phyloP scores from a whole-genome alignment of 2,797 vertebrate genomes.

The Menidia menidia region DNA sequence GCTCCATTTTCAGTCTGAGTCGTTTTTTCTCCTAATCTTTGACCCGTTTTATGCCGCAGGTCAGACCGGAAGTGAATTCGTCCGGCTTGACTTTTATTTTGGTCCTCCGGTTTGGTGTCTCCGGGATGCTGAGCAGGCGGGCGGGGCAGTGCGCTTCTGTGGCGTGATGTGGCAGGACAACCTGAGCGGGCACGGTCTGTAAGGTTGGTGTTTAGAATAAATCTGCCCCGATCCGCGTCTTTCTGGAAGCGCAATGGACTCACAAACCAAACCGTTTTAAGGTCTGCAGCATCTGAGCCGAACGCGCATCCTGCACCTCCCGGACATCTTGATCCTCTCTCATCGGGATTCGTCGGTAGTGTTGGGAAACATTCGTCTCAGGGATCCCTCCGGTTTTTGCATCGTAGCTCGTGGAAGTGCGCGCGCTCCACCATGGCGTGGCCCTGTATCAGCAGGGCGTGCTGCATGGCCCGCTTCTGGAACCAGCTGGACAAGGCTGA shows the following conservation, averaged over 20 bases:
- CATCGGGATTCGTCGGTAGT: constrained; percentile 15
- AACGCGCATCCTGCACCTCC: constrained; percentile 26
- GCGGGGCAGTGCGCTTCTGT: constrained; percentile 75
- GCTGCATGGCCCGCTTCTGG: constrained; percentile 99
- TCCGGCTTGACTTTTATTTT: constrained; percentile 50
- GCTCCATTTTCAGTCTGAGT: fast-evolving
- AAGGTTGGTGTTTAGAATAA: neutral
- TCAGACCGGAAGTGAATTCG: constrained; percentile 27
- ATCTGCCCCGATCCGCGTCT: neutral
- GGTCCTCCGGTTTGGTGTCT: constrained; percentile 24
- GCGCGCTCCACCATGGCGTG: constrained; percentile 89
- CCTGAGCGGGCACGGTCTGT: constrained; percentile 35
- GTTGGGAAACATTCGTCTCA: constrained; percentile 3
- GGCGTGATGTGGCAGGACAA: constrained; percentile 62
- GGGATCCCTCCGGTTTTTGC: constrained; percentile 7
- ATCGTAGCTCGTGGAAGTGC: constrained; percentile 10
- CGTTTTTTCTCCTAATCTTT: neutral
- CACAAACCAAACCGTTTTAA: constrained; percentile 28
- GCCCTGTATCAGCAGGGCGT: constrained; percentile 97
- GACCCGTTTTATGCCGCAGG: neutral
- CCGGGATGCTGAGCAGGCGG: constrained; percentile 78
- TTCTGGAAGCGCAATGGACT: constrained; percentile 49
- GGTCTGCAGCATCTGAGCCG: constrained; percentile 14
- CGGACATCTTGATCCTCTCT: constrained; percentile 68
- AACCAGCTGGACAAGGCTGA: constrained; percentile 97